Base-by-base conservation (phyloP, 1,140 invertebrate species). In the Ceratina australensis region DNA sequence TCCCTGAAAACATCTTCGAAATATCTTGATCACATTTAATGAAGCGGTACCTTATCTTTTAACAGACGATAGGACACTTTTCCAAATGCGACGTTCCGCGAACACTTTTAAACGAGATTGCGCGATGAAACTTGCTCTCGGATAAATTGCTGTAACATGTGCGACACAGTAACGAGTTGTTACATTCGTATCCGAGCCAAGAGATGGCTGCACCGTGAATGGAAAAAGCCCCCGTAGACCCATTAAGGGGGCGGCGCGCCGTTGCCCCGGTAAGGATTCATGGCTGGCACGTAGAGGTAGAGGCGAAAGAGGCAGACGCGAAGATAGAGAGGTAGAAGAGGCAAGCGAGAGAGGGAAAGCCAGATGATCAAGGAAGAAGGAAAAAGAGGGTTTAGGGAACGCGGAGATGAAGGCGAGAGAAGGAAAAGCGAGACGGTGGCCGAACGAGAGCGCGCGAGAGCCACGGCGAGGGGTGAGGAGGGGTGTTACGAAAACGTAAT, bases 211-310 rank as follows among this genome's bases (percentile, higher is more conserved):
- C 89, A 91, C 85, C 24, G 74, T 86, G 86, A 82, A 89, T 87
- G 86, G 87, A 89, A 90, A 88, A 88, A 88, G 86, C 79, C 83
- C 78, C 81, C 80, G 84, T 86, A 86, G 88, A 84, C 86, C 88
- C 88, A 92, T 92, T 92, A 92, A 92, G 89, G 88, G 91, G 91
- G 90, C 91, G 91, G 88, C 86, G 90, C 85, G 87, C 81, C 66
- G 81, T 66, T 80, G 87, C 85, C 82, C 87, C 88, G 86, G 88
- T 85, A 85, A 90, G 90, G 90, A 91, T 92, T 92, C 91, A 92
- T 92, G 91, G 91, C 91, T 92, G 91, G 89, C 89, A 71, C 50
- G 66, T 65, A 79, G 80, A 79, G 79, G 79, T 56, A 84, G 72
- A 83, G 76, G 71, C 26, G 71, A 65, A 75, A 33, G 52, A 52